Conservation (phyloP, 2,797 vertebrate species). For the Coluber constrictor region DNA sequence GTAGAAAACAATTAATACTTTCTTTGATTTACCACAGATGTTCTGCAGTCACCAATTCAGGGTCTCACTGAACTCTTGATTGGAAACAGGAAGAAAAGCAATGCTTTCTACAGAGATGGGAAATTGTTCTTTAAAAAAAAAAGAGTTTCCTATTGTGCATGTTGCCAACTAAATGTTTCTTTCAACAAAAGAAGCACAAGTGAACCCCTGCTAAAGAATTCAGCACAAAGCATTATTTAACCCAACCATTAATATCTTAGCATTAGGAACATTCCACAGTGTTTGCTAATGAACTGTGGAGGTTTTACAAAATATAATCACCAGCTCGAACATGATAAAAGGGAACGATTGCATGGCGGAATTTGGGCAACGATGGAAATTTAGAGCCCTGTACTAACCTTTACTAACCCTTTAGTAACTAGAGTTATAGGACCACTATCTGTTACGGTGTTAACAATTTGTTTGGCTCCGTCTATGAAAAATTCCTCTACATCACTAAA, state of each 20-base stretch:
- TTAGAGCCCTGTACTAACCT: neutral
- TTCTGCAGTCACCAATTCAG: neutral
- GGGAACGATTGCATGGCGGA: neutral
- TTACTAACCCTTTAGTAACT: neutral
- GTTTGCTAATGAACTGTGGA: constrained; percentile 1
- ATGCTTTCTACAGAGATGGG: neutral
- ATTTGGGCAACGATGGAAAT: neutral
- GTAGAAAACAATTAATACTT: neutral
- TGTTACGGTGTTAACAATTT: neutral
- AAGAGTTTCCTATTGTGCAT: neutral
- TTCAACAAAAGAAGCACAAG: neutral
- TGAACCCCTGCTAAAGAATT: neutral
- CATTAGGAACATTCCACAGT: neutral
- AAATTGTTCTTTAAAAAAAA: neutral
- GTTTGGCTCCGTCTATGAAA: neutral
- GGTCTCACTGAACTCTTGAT: neutral
- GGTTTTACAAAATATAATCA: neutral
- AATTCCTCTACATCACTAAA: neutral
- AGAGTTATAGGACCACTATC: neutral
- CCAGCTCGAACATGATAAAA: neutral
- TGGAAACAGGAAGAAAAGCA: constrained; percentile 31
- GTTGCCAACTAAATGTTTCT: neutral
- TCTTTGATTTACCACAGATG: neutral
- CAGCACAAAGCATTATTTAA: neutral
- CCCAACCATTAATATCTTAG: neutral